Evolutionary conservation across 1,140 invertebrate genomes (phyloP).

Genomic region (Drosophila lacteicornis): DNA sequence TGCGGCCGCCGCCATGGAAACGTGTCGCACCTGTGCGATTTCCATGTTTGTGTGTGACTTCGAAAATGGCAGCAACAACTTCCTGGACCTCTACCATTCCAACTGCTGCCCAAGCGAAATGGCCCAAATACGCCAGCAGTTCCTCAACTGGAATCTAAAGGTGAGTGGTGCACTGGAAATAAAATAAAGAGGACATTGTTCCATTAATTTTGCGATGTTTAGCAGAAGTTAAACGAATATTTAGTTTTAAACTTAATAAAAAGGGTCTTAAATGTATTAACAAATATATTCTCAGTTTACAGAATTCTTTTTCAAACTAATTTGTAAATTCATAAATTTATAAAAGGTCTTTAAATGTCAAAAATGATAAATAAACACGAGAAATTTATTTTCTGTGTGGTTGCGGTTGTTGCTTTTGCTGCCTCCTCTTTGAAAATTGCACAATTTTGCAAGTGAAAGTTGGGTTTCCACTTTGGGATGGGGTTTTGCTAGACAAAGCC

Average conservation of each 20-base stretch:
- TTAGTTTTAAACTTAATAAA: too few species aligned
- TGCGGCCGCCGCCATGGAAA: slow-evolving; percentile 74
- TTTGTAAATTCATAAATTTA: background rate
- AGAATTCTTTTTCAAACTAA: background rate
- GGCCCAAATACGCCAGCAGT: slow-evolving; percentile 72
- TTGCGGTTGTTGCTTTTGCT: slow-evolving; percentile 3
- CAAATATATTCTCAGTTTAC: background rate
- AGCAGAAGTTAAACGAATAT: background rate
- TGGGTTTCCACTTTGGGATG: background rate
- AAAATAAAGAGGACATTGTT: too few species aligned
- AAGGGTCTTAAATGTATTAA: background rate
- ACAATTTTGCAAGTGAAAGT: slow-evolving; percentile 34
- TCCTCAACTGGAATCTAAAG: slow-evolving; percentile 78
- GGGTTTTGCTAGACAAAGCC: slow-evolving; percentile 8
- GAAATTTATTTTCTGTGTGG: slow-evolving; percentile 2
- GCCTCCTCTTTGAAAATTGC: slow-evolving; percentile 11
- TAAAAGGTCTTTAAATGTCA: background rate
- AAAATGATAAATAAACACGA: background rate
- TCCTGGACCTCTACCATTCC: slow-evolving; percentile 78
- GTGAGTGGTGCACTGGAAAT: slow-evolving; percentile 32
- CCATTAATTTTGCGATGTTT: background rate
- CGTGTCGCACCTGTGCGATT: slow-evolving; percentile 82
- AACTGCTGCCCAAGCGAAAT: slow-evolving; percentile 74
- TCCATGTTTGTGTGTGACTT: slow-evolving; percentile 74
- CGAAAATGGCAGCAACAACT: slow-evolving; percentile 74